These are phyloP conservation scores for Anoura caudifer DNA, from an alignment of 2,113 vertebrate species.

Conservation along the genomic window DNA sequence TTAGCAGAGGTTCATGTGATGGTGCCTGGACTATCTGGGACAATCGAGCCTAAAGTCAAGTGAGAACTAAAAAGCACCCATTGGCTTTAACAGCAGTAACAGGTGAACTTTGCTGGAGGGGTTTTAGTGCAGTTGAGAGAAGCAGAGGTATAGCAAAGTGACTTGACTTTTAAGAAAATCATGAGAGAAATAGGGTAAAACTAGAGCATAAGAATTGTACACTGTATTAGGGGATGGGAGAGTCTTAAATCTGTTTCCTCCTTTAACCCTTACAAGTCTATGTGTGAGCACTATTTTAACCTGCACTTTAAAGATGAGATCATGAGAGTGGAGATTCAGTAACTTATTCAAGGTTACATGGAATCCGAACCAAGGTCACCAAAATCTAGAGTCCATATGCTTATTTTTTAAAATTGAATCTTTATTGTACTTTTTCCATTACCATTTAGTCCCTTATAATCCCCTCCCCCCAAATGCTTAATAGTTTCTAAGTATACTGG, in stretches of 20 bases:
- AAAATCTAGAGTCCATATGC: background rate
- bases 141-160: background rate
- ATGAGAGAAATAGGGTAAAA: background rate
- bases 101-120: background rate
- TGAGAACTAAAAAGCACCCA: background rate
- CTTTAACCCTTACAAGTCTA: background rate
- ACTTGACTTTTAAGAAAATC: conserved; percentile 6
- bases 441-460: too few species aligned
- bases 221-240: background rate
- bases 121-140: background rate
- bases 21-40: background rate
- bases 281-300: background rate
- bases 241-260: background rate
- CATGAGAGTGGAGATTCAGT: background rate
- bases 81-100: background rate
- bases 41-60: background rate
- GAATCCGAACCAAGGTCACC: background rate
- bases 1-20: background rate
- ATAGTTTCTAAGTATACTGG: background rate
- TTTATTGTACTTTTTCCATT: background rate
- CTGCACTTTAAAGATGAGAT: background rate
- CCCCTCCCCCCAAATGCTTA: background rate
- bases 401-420: background rate
- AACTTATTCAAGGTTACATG: background rate
- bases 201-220: background rate